These are phyloP conservation scores for Morus bassanus DNA, from an alignment of 2,797 vertebrate species.

Conservation along the genomic window DNA sequence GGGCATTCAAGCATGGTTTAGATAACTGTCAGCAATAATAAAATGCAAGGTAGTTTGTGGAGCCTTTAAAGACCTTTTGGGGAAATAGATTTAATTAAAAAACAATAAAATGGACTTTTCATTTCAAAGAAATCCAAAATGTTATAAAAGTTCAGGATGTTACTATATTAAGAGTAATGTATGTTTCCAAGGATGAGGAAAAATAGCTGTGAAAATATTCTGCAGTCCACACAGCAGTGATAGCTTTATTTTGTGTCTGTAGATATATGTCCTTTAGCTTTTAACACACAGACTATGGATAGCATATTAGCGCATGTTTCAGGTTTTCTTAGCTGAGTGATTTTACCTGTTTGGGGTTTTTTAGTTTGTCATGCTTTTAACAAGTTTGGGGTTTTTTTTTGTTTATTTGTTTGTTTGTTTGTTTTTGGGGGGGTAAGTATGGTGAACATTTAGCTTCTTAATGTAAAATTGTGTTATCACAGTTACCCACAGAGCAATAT, in stretches of 20 bases:
- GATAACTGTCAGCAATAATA: constrained; percentile 77
- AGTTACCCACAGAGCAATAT: background rate
- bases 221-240: background rate
- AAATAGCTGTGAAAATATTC: constrained; percentile 27
- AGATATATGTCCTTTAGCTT: background rate
- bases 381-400: too few species aligned
- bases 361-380: background rate
- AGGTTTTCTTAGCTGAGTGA: background rate
- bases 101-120: constrained; percentile 71
- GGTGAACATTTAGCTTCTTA: background rate
- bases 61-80: constrained; percentile 69
- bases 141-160: constrained; percentile 68
- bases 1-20: constrained; percentile 77
- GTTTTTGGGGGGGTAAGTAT: fast-evolving
- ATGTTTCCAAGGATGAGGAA: constrained; percentile 37
- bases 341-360: background rate
- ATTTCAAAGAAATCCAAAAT: constrained; percentile 72
- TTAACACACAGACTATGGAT: background rate
- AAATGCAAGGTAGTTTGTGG: constrained; percentile 71
- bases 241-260: constrained; percentile 22
- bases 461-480: background rate
- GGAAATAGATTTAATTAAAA: constrained; percentile 79
- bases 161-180: constrained; percentile 43
- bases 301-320: background rate
- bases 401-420: background rate